phyloP scores from a whole-genome alignment of 2,888 invertebrate species.

The Microctonus hyperodae region DNA sequence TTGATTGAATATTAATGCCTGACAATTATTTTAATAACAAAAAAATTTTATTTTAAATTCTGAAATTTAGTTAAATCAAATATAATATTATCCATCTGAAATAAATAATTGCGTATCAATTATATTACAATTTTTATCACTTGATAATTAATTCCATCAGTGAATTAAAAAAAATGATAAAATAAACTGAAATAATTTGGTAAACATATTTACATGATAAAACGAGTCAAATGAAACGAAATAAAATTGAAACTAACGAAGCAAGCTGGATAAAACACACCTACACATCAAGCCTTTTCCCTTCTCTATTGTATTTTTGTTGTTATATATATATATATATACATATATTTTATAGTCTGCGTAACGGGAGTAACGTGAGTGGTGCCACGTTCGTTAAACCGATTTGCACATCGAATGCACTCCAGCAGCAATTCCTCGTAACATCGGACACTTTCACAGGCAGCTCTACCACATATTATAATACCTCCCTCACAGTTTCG shows the following conservation, averaged over 20 bases:
- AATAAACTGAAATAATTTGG: no score
- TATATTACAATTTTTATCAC: no score
- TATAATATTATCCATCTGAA: no score
- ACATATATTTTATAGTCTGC: no score
- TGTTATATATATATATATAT: constrained; percentile 19
- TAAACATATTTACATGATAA: not conserved
- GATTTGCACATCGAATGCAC: constrained; percentile 53
- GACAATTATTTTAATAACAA: no score
- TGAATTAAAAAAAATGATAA: no score
- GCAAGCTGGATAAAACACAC: not conserved
- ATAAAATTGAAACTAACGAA: not conserved
- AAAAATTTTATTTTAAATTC: no score
- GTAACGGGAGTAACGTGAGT: not conserved
- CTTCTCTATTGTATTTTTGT: not conserved
- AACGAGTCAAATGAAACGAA: not conserved
- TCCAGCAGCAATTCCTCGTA: constrained; percentile 29
- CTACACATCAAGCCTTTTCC: not conserved
- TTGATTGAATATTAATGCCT: no score
- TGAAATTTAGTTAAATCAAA: no score
- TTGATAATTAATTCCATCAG: no score
- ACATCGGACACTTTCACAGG: constrained; percentile 49
- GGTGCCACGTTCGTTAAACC: constrained; percentile 50
- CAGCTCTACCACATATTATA: not conserved
- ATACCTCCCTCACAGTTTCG: constrained; percentile 16
- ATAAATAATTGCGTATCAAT: no score